Evolutionary conservation across 2,113 vertebrate genomes (phyloP).

Genomic region (Antechinus stuartii): DNA sequence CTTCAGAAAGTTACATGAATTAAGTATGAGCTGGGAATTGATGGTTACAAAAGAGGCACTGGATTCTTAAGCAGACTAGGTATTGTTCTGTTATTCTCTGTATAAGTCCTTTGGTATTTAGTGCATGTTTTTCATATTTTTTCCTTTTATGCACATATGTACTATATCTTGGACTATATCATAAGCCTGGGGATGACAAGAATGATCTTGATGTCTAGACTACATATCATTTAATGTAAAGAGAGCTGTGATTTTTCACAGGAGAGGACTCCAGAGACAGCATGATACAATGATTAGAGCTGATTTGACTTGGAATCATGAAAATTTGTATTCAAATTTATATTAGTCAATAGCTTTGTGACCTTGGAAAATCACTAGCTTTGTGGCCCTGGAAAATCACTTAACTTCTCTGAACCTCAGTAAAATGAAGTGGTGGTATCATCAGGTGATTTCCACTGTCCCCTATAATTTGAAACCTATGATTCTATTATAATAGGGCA

Average conservation of each 20-base stretch:
- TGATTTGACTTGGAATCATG: background rate
- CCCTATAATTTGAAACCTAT: background rate
- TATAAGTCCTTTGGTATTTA: background rate
- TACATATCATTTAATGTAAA: background rate
- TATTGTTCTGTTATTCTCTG: background rate
- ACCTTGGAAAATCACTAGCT: background rate
- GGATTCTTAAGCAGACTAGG: background rate
- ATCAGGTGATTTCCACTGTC: background rate
- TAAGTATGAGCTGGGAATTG: slow-evolving; percentile 3
- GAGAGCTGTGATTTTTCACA: background rate
- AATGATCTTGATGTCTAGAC: background rate
- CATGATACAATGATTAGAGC: background rate
- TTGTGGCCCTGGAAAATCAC: background rate
- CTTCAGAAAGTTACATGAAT: slow-evolving; percentile 8
- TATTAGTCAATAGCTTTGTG: background rate
- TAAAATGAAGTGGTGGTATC: background rate
- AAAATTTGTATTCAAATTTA: background rate
- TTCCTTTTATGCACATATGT: background rate
- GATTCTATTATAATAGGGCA: background rate
- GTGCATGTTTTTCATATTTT: background rate
- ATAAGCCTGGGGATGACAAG: background rate
- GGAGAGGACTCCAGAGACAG: background rate
- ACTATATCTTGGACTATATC: background rate
- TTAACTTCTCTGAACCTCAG: background rate
- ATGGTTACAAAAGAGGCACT: background rate